Conservation (phyloP, 2,888 invertebrate genomes). For the Parnassius orleans region DNA sequence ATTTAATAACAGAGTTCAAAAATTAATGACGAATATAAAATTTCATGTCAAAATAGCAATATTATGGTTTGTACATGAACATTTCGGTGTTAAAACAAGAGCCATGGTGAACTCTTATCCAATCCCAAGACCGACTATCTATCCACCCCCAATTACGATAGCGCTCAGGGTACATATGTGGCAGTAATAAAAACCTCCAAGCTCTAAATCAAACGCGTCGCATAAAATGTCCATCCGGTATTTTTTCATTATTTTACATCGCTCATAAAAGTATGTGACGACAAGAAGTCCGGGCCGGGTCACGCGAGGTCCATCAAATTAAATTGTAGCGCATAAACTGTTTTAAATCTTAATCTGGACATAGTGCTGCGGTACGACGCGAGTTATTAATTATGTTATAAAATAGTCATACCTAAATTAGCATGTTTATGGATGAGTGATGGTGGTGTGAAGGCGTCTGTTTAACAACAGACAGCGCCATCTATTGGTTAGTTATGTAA, state of each 20-base stretch:
- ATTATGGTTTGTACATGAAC: no score
- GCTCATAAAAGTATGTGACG: conserved; percentile 70
- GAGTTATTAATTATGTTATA: conserved; percentile 78
- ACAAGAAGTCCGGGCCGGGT: conserved; percentile 48
- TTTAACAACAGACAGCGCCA: conserved; percentile 28
- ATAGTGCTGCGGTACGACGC: conserved; percentile 52
- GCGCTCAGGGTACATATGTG: conserved; percentile 40
- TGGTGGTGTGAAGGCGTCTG: conserved; percentile 35
- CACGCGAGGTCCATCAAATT: conserved; percentile 72
- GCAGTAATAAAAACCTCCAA: conserved; percentile 45
- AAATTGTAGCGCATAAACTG: conserved; percentile 72
- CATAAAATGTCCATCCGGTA: conserved; percentile 60
- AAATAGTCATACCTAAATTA: conserved; percentile 76
- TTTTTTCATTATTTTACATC: conserved; percentile 77
- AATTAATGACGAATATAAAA: no score
- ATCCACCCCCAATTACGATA: conserved; percentile 87
- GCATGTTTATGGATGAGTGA: conserved; percentile 73
- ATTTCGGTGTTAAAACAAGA: no score
- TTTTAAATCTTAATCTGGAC: conserved; percentile 71
- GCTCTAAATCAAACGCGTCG: conserved; percentile 64
- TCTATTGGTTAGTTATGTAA: conserved; percentile 7
- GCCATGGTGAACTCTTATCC: no score
- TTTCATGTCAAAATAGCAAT: no score
- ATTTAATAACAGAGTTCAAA: no score
- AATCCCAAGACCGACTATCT: background rate